phyloP scores from a whole-genome alignment of 2,888 invertebrate genomes.

The Parnassius mnemosyne region DNA sequence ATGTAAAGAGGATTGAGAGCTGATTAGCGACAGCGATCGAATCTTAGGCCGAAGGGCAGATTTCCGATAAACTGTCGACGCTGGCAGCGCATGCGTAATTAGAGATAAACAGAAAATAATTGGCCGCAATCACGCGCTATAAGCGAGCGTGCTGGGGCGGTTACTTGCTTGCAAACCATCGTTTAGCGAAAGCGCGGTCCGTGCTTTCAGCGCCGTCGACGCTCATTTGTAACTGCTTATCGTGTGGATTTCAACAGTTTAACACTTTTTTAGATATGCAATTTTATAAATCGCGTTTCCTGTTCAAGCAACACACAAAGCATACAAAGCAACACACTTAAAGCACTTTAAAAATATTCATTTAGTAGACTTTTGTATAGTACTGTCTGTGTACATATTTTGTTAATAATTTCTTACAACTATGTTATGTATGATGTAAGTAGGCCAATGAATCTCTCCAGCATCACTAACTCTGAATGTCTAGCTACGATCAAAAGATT shows the following conservation, averaged over 20 bases:
- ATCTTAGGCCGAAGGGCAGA: slow-evolving; percentile 78
- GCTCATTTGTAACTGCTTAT: slow-evolving; percentile 21
- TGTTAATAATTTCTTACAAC: too few relatives aligned
- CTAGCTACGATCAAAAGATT: too few relatives aligned
- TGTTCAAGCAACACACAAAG: too few relatives aligned
- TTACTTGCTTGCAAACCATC: slow-evolving; percentile 39
- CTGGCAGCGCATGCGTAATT: slow-evolving; percentile 79
- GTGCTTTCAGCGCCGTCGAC: slow-evolving; percentile 29
- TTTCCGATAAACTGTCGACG: slow-evolving; percentile 69
- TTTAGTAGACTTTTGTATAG: too few relatives aligned
- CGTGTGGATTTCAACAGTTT: slow-evolving; percentile 15
- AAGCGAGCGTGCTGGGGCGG: slow-evolving; percentile 62
- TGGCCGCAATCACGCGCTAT: slow-evolving; percentile 76
- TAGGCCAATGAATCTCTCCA: too few relatives aligned
- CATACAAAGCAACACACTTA: too few relatives aligned
- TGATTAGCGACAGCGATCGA: slow-evolving; percentile 72
- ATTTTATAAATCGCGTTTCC: background rate
- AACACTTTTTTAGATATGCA: slow-evolving; percentile 8
- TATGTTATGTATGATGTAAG: too few relatives aligned
- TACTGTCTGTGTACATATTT: too few relatives aligned
- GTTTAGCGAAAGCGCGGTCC: slow-evolving; percentile 46
- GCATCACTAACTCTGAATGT: too few relatives aligned
- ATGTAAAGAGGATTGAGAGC: slow-evolving; percentile 64
- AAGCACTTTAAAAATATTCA: too few relatives aligned
- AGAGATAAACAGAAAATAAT: slow-evolving; percentile 81